phyloP scores from a whole-genome alignment of 2,113 vertebrate species.

The Lepus timidus region DNA sequence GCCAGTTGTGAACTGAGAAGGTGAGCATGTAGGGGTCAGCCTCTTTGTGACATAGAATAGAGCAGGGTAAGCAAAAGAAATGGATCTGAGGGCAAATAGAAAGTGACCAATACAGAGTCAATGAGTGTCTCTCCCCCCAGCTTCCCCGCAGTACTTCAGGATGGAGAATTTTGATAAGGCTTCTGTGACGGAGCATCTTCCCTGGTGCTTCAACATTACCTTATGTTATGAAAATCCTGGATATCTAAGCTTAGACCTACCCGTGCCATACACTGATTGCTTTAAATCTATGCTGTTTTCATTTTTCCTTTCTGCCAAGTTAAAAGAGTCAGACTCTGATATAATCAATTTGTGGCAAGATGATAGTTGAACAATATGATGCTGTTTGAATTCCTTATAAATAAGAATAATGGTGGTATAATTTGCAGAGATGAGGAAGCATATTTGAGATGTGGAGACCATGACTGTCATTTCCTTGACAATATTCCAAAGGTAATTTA shows the following conservation, averaged over 20 bases:
- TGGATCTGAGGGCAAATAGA: neutral
- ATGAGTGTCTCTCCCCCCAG: no score
- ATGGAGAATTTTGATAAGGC: neutral
- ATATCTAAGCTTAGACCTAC: neutral
- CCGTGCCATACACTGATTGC: neutral
- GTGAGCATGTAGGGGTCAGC: no score
- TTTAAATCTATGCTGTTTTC: neutral
- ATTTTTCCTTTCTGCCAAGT: neutral
- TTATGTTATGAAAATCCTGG: slow-evolving; percentile 17
- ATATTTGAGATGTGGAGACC: slow-evolving; percentile 33
- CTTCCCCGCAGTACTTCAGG: neutral
- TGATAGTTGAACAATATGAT: neutral
- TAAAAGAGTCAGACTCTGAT: neutral
- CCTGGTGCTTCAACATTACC: neutral
- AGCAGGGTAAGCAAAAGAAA: neutral
- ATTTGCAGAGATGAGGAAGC: neutral
- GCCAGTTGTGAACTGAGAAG: neutral
- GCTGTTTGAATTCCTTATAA: slow-evolving; percentile 27
- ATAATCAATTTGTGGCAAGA: neutral
- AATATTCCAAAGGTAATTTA: slow-evolving; percentile 6
- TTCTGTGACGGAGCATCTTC: neutral
- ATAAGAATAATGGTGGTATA: neutral
- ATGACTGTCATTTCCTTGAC: slow-evolving; percentile 21
- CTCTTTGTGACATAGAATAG: neutral
- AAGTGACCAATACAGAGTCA: neutral